Base-by-base conservation (phyloP, 2,113 vertebrate genomes). In the Peucedramus taeniatus region DNA sequence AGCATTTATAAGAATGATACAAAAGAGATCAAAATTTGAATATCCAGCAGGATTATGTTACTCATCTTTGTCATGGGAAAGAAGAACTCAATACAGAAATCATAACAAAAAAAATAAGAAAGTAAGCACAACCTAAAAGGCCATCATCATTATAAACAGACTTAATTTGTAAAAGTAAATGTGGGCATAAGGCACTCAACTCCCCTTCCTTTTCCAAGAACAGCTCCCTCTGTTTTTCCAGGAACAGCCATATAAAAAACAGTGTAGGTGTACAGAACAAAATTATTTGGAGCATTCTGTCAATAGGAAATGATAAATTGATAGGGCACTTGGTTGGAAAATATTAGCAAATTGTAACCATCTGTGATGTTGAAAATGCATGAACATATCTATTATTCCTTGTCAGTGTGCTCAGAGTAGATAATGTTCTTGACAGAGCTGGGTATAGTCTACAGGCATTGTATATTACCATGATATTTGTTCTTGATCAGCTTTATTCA, bases 21-120 rank as follows among this genome's bases (percentile, higher is more conserved):
- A 71, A 86, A 88, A 89, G 76, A 80, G 79, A 92, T 77, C 6
- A 63, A 79, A 85, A 86, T 83, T 90, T 57, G 85, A 94, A 86
- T 88, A 94, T 23, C 64, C 33, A 59, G 37, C 39, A 61, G 71
- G 63, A 89, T 91, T 93, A 80, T 17, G 51, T 71, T 95, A 63
- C 45, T 80, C 75, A 59, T 76, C 42, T 66, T 80, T 59, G 21
- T 63, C 24, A 66, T 6, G 7, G 47, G 60, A 77, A 90, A 80
- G 19, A 80, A 86, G 42, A 78, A 37, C 3, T 80, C 59, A 53
- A 45, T n/a, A 40, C 9, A 86, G 56, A 83, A 95, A 81, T 70
- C 9, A 20, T 33, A 15, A 77, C 11, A 35, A 93, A 88, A 87
- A 72, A 92, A 63, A 18, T 31, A 61, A 42, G 22, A 77, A 80